A percentile compares a stretch with the other conserved stretches of the same genome.
Evolutionary conservation across 1,140 invertebrate genomes (phyloP).

Genomic region (Meloidogyne hapla): DNA sequence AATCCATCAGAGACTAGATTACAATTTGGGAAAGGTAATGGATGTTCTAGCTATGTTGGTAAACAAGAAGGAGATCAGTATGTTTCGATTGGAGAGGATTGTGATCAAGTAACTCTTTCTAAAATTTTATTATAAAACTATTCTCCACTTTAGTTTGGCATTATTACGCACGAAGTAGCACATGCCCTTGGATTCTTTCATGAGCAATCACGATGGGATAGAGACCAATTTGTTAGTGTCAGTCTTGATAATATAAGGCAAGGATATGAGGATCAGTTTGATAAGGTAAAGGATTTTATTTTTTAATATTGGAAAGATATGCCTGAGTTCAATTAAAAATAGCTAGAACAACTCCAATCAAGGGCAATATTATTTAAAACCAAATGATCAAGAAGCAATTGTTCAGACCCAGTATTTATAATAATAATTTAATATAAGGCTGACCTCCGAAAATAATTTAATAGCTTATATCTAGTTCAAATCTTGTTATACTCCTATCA

Average conservation of each 20-base stretch:
- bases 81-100: conserved; percentile 18
- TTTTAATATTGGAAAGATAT: too few relatives aligned
- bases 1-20: conserved; percentile 6
- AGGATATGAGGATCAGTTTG: conserved; percentile 13
- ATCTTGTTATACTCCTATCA: too few relatives aligned
- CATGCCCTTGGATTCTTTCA: conserved; percentile 39
- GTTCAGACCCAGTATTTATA: too few relatives aligned
- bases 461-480: too few relatives aligned
- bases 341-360: too few relatives aligned
- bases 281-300: not conserved
- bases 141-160: conserved; percentile 21
- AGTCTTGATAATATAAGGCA: not conserved
- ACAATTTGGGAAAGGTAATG: conserved; percentile 11
- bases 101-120: conserved; percentile 24
- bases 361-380: too few relatives aligned
- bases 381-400: too few relatives aligned
- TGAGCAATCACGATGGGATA: conserved; percentile 23
- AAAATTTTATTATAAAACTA: conserved; percentile 4
- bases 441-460: too few relatives aligned
- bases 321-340: too few relatives aligned
- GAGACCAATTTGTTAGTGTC: conserved; percentile 20
- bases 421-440: not conserved
- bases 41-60: conserved; percentile 22
- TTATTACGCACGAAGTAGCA: conserved; percentile 34
- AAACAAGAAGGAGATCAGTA: conserved; percentile 8